Conservation (phyloP, 2,797 vertebrate species). For the Brotula barbata region DNA sequence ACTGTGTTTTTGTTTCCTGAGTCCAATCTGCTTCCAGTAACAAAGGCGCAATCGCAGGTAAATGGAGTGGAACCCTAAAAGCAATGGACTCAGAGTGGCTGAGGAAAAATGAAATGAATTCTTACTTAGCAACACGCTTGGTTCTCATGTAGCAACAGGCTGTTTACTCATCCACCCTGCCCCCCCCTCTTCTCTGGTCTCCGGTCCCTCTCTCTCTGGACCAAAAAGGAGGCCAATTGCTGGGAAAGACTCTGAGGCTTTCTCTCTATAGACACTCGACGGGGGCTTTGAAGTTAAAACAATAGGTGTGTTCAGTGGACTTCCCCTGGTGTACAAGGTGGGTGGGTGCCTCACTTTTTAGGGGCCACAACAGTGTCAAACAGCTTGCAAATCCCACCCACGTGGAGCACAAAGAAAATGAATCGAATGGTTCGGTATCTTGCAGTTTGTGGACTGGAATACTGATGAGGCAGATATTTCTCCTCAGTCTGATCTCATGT, state of each 20-base stretch:
- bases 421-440: conserved; percentile 44
- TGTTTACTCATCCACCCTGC: conserved; percentile 46
- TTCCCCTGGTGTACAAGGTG: conserved; percentile 47
- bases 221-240: conserved; percentile 49
- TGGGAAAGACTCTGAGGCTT: conserved; percentile 44
- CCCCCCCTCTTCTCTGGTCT: too few species aligned
- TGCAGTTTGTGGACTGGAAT: conserved; percentile 31
- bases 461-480: conserved; percentile 61
- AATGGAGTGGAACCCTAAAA: conserved; percentile 52
- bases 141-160: conserved; percentile 56
- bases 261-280: conserved; percentile 38
- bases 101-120: conserved; percentile 60
- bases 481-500: conserved; percentile 43
- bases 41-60: conserved; percentile 55
- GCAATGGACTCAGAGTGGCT: conserved; percentile 43
- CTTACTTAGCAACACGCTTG: conserved; percentile 49
- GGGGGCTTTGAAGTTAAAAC: conserved; percentile 62
- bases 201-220: too few species aligned
- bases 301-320: conserved; percentile 52
- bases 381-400: conserved; percentile 66
- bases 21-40: conserved; percentile 39
- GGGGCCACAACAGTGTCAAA: conserved; percentile 40
- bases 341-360: conserved; percentile 48
- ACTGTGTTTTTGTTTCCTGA: conserved; percentile 25
- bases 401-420: conserved; percentile 42